Base-by-base conservation (phyloP, 2,113 vertebrate species). In the Pontoporia blainvillei region DNA sequence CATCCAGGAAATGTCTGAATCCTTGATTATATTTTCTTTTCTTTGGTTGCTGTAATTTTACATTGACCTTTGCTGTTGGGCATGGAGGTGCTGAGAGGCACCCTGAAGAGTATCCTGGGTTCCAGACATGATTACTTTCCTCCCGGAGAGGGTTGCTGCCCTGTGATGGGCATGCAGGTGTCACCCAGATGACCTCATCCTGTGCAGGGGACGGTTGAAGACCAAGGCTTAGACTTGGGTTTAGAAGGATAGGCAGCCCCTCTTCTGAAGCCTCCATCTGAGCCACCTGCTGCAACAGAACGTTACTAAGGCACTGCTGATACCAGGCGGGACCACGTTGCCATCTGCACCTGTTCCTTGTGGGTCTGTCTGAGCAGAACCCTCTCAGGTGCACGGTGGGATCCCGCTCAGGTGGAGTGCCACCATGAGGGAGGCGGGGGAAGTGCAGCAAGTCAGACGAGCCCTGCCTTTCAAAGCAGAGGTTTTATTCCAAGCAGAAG, bases 311-410 rank as follows among this genome's bases (percentile, higher is more conserved):
- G 62, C n/a, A 2, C 2, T 0, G 0, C 72, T 4, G 3, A 13
- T 13, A 0, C 21, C 8, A 0, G 2, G 41, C 15, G 27, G 41
- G 52, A 6, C 8, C 66, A 31, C 0, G 1, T 3, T 18, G 57
- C 59, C 1, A 0, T 31, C 75, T 23, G 49, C 36, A 17, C 6
- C 3, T 39, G 20, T 18, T 21, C 52, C 54, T 0, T 0, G 34
- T 2, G 59, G 20, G 29, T 25, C 46, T 59, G 7, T 20, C 25
- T 2, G 1, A 7, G 36, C 13, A 4, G 75, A 10, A 10, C 27
- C 31, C 9, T 18, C 41, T 8, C n/a, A 3, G 39, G 34, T 2
- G 21, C 75, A 8, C 3, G 1, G 86, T 0, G 17, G 6, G 9
- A 2, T 4, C 5, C 8, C 4, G 12, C n/a, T 39, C 13, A 8